A percentile compares a stretch with the other conserved stretches of the same genome.
These are phyloP conservation scores for Drosophila maculinotata DNA, from an alignment of 2,888 invertebrate genomes.

Conservation along the genomic window DNA sequence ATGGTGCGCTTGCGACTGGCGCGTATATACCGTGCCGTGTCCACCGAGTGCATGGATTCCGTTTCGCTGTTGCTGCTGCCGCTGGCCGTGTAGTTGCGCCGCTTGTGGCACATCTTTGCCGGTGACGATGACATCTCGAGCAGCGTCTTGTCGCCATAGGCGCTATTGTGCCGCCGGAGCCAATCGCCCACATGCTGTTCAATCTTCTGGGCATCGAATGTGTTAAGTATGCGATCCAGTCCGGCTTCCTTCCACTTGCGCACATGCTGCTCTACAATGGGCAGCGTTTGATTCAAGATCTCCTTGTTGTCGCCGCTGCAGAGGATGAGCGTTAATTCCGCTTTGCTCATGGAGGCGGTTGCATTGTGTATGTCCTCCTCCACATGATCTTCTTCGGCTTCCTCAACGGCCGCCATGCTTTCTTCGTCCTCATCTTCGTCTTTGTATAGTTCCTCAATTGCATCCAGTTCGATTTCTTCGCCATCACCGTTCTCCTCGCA, in stretches of 20 bases:
- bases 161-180: constrained; percentile 75
- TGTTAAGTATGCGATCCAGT: constrained; percentile 74
- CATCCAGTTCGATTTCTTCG: constrained; percentile 18
- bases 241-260: constrained; percentile 80
- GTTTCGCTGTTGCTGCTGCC: constrained; percentile 53
- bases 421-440: constrained; percentile 30
- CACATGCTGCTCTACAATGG: constrained; percentile 74
- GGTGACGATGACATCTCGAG: background rate
- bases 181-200: constrained; percentile 80
- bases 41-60: constrained; percentile 81
- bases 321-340: constrained; percentile 59
- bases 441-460: constrained; percentile 40
- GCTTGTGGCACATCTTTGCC: background rate
- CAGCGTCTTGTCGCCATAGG: constrained; percentile 39
- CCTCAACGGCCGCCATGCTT: background rate
- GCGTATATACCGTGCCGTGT: constrained; percentile 82
- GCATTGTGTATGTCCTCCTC: constrained; percentile 46
- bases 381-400: constrained; percentile 47
- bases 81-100: background rate
- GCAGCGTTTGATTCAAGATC: constrained; percentile 77
- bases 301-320: constrained; percentile 50
- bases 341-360: constrained; percentile 44
- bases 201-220: constrained; percentile 80
- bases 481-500: constrained; percentile 33
- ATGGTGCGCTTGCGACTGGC: constrained; percentile 65